phyloP scores from a whole-genome alignment of 2,113 vertebrate species.

The Ailurus styani region DNA sequence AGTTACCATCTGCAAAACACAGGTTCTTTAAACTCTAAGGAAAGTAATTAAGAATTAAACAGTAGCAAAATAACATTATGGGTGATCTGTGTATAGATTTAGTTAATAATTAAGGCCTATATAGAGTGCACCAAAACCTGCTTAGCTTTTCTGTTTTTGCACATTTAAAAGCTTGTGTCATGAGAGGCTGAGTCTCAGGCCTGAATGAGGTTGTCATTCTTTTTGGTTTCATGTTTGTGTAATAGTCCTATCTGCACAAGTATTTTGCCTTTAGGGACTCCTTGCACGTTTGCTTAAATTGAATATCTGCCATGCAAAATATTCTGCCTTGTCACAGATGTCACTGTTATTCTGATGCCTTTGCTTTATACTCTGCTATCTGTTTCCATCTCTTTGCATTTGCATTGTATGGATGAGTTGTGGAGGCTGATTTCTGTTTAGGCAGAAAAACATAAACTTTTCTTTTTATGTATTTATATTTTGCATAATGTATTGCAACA shows the following conservation, averaged over 20 bases:
- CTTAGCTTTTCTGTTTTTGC: neutral
- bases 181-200: neutral
- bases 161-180: neutral
- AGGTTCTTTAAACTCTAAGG: neutral
- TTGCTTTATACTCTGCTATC: neutral
- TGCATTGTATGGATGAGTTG: neutral
- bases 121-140: accelerated
- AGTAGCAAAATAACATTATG: neutral
- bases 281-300: neutral
- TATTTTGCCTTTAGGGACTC: neutral
- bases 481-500: neutral
- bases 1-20: neutral
- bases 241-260: neutral
- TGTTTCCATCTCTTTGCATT: neutral
- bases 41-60: neutral
- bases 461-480: neutral
- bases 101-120: neutral
- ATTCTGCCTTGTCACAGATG: neutral
- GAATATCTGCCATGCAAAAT: neutral
- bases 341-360: neutral
- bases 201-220: neutral
- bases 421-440: neutral
- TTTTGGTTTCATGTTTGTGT: neutral
- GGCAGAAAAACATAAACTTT: neutral
- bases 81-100: neutral